Evolutionary conservation across 2,797 vertebrate species (phyloP).

Genomic region (Chelonia mydas): DNA sequence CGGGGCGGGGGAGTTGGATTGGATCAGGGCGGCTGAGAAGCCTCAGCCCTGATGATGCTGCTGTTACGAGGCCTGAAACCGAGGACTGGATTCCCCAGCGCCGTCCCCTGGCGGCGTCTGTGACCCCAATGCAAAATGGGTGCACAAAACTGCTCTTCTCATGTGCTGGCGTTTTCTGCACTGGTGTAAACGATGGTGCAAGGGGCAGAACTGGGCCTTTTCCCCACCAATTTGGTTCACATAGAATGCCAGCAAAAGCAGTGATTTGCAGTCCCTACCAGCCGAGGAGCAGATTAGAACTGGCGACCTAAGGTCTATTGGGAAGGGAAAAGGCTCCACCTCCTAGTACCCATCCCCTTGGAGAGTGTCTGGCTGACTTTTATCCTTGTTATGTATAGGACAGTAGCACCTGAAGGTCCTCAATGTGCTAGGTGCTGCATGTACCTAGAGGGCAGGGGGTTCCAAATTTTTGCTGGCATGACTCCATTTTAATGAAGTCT

Average conservation of each 20-base stretch:
- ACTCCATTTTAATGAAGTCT: not conserved
- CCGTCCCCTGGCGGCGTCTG: not conserved
- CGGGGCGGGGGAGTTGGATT: too few relatives aligned
- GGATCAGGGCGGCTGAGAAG: not conserved
- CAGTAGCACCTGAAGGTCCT: not conserved
- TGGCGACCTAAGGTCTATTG: too few relatives aligned
- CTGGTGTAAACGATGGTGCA: fast-evolving
- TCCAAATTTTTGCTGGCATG: not conserved
- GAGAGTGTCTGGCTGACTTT: not conserved
- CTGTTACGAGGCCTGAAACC: not conserved
- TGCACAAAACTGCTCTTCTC: not conserved
- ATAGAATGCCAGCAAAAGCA: not conserved
- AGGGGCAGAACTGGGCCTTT: not conserved
- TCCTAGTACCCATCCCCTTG: not conserved
- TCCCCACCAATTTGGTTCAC: not conserved
- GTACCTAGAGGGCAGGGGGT: not conserved
- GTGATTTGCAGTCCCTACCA: not conserved
- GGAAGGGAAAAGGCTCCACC: not conserved
- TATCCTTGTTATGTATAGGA: not conserved
- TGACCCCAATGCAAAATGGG: not conserved
- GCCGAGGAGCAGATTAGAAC: not conserved
- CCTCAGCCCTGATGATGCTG: not conserved
- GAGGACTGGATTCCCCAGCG: not conserved
- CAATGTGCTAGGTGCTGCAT: not conserved
- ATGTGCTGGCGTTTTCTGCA: not conserved